Evolutionary conservation across 2,888 invertebrate species (phyloP).

Genomic region (Rhogogaster chlorosoma): DNA sequence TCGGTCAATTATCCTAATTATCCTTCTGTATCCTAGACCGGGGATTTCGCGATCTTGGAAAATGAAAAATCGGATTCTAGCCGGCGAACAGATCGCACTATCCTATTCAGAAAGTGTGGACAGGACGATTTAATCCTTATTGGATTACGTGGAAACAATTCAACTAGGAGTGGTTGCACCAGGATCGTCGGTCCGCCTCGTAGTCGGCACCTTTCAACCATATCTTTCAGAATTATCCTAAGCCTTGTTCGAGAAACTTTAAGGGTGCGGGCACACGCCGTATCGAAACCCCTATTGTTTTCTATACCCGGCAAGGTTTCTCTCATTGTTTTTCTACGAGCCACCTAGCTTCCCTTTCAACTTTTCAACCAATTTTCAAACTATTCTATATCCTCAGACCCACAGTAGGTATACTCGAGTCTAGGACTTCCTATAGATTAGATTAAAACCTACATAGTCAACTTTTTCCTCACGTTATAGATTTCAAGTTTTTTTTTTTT

Average conservation of each 20-base stretch:
- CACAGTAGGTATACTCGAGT: neutral
- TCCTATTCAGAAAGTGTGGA: neutral
- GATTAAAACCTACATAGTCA: neutral
- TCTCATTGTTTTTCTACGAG: slow-evolving; percentile 24
- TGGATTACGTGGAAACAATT: slow-evolving; percentile 10
- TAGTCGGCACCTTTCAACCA: slow-evolving; percentile 68
- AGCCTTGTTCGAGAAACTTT: slow-evolving; percentile 56
- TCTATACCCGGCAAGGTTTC: slow-evolving; percentile 16
- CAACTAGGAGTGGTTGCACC: neutral
- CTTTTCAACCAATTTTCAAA: slow-evolving; percentile 56
- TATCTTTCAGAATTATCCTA: slow-evolving; percentile 73
- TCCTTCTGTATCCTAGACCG: no score
- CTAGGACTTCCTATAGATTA: neutral
- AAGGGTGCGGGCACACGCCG: slow-evolving; percentile 29
- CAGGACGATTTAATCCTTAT: neutral
- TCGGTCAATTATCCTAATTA: no score
- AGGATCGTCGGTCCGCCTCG: no score
- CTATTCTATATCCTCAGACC: slow-evolving; percentile 56
- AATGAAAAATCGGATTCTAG: neutral
- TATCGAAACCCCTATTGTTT: slow-evolving; percentile 28
- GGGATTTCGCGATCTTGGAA: no score
- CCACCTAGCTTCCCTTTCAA: neutral
- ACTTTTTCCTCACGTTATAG: neutral
- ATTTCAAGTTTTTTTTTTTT: neutral
- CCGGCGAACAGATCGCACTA: neutral